Percentiles rank a stretch among this genome's conserved stretches.
These are phyloP conservation scores for Lutra lutra DNA, from an alignment of 2,797 vertebrate genomes.

Conservation along the genomic window DNA sequence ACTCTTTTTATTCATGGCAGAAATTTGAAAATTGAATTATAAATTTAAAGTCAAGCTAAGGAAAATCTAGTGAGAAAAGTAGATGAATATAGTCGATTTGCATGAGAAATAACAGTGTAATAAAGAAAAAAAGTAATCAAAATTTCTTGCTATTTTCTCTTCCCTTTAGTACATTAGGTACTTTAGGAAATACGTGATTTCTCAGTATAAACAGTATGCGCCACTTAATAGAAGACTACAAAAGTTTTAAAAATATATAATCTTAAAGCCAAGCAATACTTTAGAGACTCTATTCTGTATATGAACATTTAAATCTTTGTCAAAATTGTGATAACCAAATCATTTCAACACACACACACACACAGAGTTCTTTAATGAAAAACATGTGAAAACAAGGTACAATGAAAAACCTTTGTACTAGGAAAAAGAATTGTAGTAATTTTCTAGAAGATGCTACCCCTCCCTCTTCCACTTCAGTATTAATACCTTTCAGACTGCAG, in stretches of 20 bases:
- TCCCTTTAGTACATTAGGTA: not conserved
- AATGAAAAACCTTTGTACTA: slow-evolving; percentile 69
- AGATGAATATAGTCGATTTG: not conserved
- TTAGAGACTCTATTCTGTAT: slow-evolving; percentile 35
- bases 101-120: not conserved
- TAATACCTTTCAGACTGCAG: slow-evolving; percentile 77
- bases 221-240: not conserved
- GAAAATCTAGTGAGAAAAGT: not conserved
- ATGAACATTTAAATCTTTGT: slow-evolving; percentile 69
- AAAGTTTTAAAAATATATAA: not conserved
- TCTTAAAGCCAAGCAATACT: slow-evolving; percentile 15
- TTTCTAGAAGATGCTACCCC: not conserved
- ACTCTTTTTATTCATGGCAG: not conserved
- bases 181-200: not conserved
- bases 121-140: not conserved
- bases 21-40: not conserved
- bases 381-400: slow-evolving; percentile 63
- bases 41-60: not conserved
- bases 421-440: slow-evolving; percentile 60
- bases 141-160: not conserved
- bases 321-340: not conserved
- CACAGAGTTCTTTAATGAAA: not conserved
- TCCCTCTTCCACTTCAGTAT: slow-evolving; percentile 72
- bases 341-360: slow-evolving; percentile 39
- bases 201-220: not conserved